A percentile compares a stretch with the other conserved stretches of the same genome.
Conservation (phyloP, 2,888 invertebrate genomes). For the Ophioninae sp. region DNA sequence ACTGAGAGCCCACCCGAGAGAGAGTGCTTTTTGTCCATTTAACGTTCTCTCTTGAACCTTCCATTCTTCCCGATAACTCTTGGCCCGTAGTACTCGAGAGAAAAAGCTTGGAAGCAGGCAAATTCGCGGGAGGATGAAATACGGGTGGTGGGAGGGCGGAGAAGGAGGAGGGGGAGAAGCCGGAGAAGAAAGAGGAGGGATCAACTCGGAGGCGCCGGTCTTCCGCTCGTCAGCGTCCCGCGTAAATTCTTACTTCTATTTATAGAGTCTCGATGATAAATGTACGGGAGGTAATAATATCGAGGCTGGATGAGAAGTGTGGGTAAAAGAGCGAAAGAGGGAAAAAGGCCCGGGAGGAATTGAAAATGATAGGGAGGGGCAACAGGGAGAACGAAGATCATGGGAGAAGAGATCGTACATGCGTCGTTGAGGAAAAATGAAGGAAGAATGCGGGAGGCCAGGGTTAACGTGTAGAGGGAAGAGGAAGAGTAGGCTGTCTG, state of each 20-base stretch:
- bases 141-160: no score
- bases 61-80: slow-evolving; percentile 9
- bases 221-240: slow-evolving; percentile 45
- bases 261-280: slow-evolving; percentile 39
- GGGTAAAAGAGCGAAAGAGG: background rate
- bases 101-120: slow-evolving; percentile 2
- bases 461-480: no score
- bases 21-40: slow-evolving; percentile 52
- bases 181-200: background rate
- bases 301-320: background rate
- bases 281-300: slow-evolving; percentile 41
- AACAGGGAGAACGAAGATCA: background rate
- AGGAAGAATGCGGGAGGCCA: no score
- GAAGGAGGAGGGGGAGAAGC: no score
- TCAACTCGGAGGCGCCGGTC: slow-evolving; percentile 40
- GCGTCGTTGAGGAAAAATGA: background rate
- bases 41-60: background rate
- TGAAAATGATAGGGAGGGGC: background rate
- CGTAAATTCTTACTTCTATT: slow-evolving; percentile 49
- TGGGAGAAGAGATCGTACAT: no score
- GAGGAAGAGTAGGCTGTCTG: no score
- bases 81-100: background rate
- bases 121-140: background rate
- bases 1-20: slow-evolving; percentile 13
- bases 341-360: background rate